Percentiles rank a stretch among this genome's conserved stretches.
Evolutionary conservation across 2,113 vertebrate genomes (phyloP).

Genomic region (Neopipo cinnamomea): DNA sequence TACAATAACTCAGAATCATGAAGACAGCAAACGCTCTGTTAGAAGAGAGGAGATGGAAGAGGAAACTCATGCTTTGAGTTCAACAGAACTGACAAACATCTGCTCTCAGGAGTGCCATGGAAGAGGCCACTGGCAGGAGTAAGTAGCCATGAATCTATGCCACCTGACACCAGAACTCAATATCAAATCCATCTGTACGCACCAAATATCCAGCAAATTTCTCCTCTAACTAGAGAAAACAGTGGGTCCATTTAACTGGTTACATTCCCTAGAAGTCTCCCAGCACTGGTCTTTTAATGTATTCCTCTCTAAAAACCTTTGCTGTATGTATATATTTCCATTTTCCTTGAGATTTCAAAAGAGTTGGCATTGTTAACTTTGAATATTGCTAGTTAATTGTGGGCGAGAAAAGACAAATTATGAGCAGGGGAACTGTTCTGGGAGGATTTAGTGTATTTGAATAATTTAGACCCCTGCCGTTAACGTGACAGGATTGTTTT

Average conservation of each 20-base stretch:
- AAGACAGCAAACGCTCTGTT: background rate
- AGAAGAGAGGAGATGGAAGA: background rate
- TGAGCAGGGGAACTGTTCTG: slow-evolving; percentile 86
- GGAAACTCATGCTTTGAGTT: background rate
- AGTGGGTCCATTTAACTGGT: background rate
- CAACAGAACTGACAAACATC: background rate
- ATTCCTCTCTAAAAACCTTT: background rate
- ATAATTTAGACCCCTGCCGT: slow-evolving; percentile 97
- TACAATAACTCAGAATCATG: background rate
- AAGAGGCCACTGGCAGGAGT: background rate
- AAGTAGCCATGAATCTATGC: background rate
- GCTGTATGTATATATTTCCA: background rate
- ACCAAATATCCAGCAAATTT: background rate
- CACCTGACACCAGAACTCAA: background rate
- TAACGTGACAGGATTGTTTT: slow-evolving; percentile 96
- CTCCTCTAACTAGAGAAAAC: background rate
- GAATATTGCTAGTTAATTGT: slow-evolving; percentile 95
- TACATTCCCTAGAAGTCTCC: background rate
- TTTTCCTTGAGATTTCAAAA: slow-evolving; percentile 76
- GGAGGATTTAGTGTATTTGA: slow-evolving; percentile 98
- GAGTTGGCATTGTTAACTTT: slow-evolving; percentile 93
- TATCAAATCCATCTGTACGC: background rate
- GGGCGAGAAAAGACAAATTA: slow-evolving; percentile 95
- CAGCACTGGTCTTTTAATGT: background rate
- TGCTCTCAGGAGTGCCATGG: background rate